phyloP scores from a whole-genome alignment of 2,888 invertebrate genomes.

The Chrysolina americana region DNA sequence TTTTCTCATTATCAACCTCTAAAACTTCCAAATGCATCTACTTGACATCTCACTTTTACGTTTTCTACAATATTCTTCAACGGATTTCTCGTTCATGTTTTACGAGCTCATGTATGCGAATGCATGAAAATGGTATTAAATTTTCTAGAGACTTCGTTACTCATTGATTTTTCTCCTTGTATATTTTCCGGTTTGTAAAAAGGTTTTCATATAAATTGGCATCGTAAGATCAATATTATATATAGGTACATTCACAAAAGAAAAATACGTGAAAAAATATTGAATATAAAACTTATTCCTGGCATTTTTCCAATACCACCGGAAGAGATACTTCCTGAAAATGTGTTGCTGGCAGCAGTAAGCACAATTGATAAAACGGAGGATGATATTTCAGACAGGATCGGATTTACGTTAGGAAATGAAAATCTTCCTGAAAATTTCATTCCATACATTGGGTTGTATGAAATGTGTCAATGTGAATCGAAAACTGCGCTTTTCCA shows the following conservation, averaged over 20 bases:
- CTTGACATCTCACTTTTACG: neutral
- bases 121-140: slow-evolving; percentile 29
- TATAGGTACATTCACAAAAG: neutral
- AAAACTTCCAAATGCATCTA: neutral
- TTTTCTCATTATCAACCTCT: neutral
- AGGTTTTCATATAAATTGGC: slow-evolving; percentile 38
- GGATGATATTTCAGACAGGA: slow-evolving; percentile 34
- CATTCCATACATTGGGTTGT: neutral
- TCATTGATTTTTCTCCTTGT: slow-evolving; percentile 35
- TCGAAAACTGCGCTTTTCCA: neutral
- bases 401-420: slow-evolving; percentile 16
- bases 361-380: slow-evolving; percentile 41
- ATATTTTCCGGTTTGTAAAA: slow-evolving; percentile 25
- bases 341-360: slow-evolving; percentile 45
- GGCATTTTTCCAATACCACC: slow-evolving; percentile 35
- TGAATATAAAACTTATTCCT: slow-evolving; percentile 13
- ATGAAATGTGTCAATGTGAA: neutral
- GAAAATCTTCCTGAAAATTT: neutral
- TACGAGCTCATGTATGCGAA: neutral
- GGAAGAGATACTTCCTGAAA: slow-evolving; percentile 29
- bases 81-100: neutral
- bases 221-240: slow-evolving; percentile 30
- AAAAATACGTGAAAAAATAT: slow-evolving; percentile 10
- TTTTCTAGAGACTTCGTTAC: slow-evolving; percentile 35
- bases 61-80: neutral